Conservation (phyloP, 1,140 invertebrate genomes). For the Atta texana region DNA sequence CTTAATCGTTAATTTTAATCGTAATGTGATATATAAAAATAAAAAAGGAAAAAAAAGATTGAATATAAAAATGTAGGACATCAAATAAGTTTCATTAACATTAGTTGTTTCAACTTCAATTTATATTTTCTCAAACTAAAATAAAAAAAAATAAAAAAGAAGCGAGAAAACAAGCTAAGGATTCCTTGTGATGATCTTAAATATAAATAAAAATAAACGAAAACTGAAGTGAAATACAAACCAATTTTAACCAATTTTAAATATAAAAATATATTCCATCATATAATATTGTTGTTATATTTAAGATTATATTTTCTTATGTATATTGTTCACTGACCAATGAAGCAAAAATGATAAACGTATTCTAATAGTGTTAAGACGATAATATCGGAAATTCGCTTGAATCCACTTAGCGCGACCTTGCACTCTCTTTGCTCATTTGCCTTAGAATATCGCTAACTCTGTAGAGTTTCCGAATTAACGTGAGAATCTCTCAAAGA, state of each 20-base stretch:
- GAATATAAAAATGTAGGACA: background rate
- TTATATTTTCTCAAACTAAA: constrained; percentile 2
- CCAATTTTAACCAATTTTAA: background rate
- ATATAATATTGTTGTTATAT: background rate
- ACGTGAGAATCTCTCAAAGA: constrained; percentile 42
- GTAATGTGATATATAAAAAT: background rate
- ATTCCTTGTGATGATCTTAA: background rate
- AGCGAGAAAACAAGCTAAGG: background rate
- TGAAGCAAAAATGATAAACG: background rate
- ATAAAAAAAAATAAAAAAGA: background rate
- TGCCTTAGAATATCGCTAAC: constrained; percentile 15
- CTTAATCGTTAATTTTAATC: background rate
- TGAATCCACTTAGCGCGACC: constrained; percentile 31
- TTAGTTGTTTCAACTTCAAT: constrained; percentile 4
- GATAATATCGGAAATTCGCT: background rate
- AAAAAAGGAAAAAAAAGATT: constrained; percentile 14
- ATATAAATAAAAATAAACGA: background rate
- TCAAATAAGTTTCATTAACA: constrained; percentile 6
- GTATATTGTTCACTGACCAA: background rate
- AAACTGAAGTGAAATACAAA: background rate
- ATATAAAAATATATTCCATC: background rate
- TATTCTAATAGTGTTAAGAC: background rate
- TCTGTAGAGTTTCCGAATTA: constrained; percentile 39
- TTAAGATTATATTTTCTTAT: background rate
- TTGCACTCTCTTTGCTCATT: constrained; percentile 40